Base-by-base conservation (phyloP, 1,140 invertebrate species). In the Monochamus saltuarius region DNA sequence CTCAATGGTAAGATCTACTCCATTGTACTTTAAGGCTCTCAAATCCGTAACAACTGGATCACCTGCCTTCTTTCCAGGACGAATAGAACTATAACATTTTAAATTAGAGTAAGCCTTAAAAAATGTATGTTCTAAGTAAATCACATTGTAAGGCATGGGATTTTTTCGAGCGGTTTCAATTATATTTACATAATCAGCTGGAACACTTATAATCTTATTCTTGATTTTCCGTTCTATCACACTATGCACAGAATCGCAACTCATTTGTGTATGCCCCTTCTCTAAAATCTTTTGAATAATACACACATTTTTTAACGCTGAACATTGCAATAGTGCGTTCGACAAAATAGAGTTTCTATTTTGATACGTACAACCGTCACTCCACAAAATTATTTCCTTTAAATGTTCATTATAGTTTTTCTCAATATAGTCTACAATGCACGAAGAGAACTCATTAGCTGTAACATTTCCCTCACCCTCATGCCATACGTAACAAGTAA, bases 61-160 rank as follows among this genome's bases (percentile, higher is more conserved):
- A n/a, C 45, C 7, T 47, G 16, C 45, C 16, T 47, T 47, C 9
- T 16, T 10, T 13, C 13, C 45, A 3, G 45, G 45, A 13, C 45
- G 11, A 2, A 47, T 47, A 47, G 45, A 47, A 16, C 10, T 47
- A 47, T 47, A 47, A 47, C 4, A 2, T 47, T 16, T 13, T 47
- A 16, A 11, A 13, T 47, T 16, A 11, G 13, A 47, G 11, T 13
- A 47, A 19, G 11, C 16, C 17, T 4, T 16, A 16, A 47, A 59
- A 45, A 53, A 59, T 11, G 22, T 8, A 46, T 59, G 1, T 17
- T 59, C 38, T 38, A 54, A 17, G 29, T 59, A 54, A 7, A 40
- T n/a, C 7, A 45, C 57, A 16, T 42, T 35, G 34, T 54, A 59
- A 59, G 57, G 50, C 7, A 29, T 14, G 7, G 43, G 55, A 22